Conservation (phyloP, 2,113 vertebrate genomes). For the Eidolon helvum region DNA sequence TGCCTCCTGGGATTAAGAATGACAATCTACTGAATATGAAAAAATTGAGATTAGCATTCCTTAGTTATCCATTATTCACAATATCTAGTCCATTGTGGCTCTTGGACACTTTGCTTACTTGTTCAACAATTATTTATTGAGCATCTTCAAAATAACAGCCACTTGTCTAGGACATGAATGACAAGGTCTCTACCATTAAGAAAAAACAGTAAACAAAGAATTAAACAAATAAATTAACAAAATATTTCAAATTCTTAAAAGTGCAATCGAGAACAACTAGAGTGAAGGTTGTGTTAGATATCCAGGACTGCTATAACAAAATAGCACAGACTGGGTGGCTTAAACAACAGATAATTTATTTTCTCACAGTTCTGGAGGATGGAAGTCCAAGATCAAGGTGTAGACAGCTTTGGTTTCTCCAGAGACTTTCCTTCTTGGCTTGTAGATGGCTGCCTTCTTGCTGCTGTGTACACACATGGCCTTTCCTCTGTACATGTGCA, state of each 20-base stretch:
- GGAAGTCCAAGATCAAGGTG: neutral
- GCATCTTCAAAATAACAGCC: neutral
- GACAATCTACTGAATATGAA: neutral
- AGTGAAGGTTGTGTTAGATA: neutral
- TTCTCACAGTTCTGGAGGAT: neutral
- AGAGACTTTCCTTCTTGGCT: neutral
- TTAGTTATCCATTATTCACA: neutral
- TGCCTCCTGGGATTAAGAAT: neutral
- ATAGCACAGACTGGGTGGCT: neutral
- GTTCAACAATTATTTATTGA: neutral
- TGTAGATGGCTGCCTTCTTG: neutral
- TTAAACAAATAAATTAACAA: neutral
- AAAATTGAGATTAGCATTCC: neutral
- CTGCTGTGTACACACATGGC: neutral
- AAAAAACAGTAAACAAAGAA: neutral
- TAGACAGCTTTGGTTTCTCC: neutral
- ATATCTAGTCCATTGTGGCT: neutral
- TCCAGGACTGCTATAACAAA: neutral
- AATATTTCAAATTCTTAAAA: conserved; percentile 6
- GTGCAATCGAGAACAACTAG: neutral
- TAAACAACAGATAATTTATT: neutral
- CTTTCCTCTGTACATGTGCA: neutral
- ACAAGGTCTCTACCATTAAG: neutral
- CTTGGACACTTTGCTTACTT: neutral
- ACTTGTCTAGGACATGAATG: neutral